Base-by-base conservation (phyloP, 2,888 invertebrate species). In the Noctua fimbriata region DNA sequence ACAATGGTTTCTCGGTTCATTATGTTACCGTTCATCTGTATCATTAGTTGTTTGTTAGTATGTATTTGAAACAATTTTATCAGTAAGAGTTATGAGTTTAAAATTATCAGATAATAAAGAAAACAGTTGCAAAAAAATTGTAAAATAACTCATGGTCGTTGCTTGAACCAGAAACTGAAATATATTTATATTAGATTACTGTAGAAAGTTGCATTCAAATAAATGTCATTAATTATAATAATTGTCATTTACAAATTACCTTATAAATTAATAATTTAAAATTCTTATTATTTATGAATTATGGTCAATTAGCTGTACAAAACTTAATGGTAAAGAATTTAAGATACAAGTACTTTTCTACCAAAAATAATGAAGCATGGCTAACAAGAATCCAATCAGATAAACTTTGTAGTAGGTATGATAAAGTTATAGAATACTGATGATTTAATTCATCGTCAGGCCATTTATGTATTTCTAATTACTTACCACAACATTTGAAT, bases 1-100 rank as follows among this genome's bases (percentile, higher is more conserved):
- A 85, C 76, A 81, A 87, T 76, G 44, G 76, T 49, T 73, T 7
- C 24, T 76, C 49, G 69, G 58, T 47, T 58, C 6, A 63, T 24
- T 71, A 52, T 21, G 73, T 76, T 52, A 44, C 55, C 6, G 4
- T 69, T 78, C 66, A 87, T 71, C 70, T 67, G 47, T 36, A 65
- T 85, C 21, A 72, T 60, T 28, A 28, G 16, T 80, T 60, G 41
- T 49, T 21, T 65, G 73, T 58, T 36, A 36, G 24, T 52, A 58
- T 47, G 24, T 41, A 83, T 72, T 74, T 65, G 21, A 60, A 36
- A 75, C 52, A 74, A 49, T 73, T 36, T 65, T 85, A 81, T 82
- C 82, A 73, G 65, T 69, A 52, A 72, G 5, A 72, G 71, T 81
- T 21, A 41, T 69, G 32, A 52, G 18, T 78, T 60, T 32, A 41